Evolutionary conservation across 2,888 invertebrate genomes (phyloP).

Genomic region (Corbicula japonica): DNA sequence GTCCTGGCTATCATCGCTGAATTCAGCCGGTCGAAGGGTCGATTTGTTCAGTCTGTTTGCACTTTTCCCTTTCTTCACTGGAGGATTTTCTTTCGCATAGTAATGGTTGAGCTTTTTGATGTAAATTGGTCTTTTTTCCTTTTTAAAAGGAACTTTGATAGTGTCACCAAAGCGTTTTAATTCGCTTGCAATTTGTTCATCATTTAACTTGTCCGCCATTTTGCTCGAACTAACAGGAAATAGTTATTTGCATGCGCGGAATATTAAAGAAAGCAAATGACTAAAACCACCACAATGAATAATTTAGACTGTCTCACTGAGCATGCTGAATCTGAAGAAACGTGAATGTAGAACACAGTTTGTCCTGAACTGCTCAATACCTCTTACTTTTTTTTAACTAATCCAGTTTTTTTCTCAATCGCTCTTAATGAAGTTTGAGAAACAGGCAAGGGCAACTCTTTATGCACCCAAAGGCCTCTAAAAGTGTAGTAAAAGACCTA

Average conservation of each 20-base stretch:
- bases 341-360: too few species aligned
- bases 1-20: slow-evolving; percentile 70
- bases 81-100: slow-evolving; percentile 72
- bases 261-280: too few species aligned
- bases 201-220: slow-evolving; percentile 81
- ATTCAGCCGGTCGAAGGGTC: slow-evolving; percentile 55
- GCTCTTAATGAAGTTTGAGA: too few species aligned
- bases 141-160: slow-evolving; percentile 75
- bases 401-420: too few species aligned
- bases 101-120: slow-evolving; percentile 81
- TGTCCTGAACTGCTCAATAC: too few species aligned
- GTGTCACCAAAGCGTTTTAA: slow-evolving; percentile 77
- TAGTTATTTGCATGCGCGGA: neutral
- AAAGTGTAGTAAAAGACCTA: too few species aligned
- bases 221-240: slow-evolving; percentile 59
- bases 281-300: too few species aligned
- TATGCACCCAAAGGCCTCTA: too few species aligned
- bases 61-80: slow-evolving; percentile 53
- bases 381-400: too few species aligned
- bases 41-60: slow-evolving; percentile 49
- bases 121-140: slow-evolving; percentile 74
- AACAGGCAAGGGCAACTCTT: too few species aligned
- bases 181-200: slow-evolving; percentile 74
- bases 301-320: too few species aligned
- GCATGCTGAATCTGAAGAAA: too few species aligned